Percentiles rank a stretch among this genome's conserved stretches.
Conservation (phyloP, 53 echinoderm and acorn worm genomes). For the Stichopus horrens region DNA sequence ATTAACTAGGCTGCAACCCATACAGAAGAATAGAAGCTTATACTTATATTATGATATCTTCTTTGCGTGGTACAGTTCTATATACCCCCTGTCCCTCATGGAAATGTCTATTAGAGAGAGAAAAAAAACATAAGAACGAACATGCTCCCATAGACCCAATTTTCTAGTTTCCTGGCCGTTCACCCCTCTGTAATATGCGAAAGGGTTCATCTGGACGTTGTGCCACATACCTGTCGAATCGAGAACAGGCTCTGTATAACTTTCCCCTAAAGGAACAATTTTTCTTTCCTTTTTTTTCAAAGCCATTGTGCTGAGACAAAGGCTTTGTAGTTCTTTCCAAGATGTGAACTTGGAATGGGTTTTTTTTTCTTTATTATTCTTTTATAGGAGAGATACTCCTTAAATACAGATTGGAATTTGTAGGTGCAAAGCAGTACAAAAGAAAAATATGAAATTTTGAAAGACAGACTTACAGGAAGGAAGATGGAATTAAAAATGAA, state of each 20-base stretch:
- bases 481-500: too few species aligned
- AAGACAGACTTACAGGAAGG: too few species aligned
- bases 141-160: constrained; percentile 15
- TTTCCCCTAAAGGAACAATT: constrained; percentile 25
- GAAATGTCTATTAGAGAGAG: background rate
- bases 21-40: background rate
- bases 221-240: constrained; percentile 20
- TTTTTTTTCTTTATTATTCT: too few species aligned
- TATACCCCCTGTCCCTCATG: too few species aligned
- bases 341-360: too few species aligned
- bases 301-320: constrained; percentile 21
- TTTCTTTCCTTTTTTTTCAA: background rate
- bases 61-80: background rate
- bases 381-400: too few species aligned
- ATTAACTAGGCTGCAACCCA: constrained; percentile 30
- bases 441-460: too few species aligned
- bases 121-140: background rate
- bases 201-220: constrained; percentile 24
- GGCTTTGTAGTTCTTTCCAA: constrained; percentile 5
- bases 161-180: constrained; percentile 10
- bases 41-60: background rate
- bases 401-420: too few species aligned
- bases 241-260: constrained; percentile 7
- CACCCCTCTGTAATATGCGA: background rate
- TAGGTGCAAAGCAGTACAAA: too few species aligned